These are phyloP conservation scores for Mythimna ferrago DNA, from an alignment of 2,888 invertebrate species.

Conservation along the genomic window DNA sequence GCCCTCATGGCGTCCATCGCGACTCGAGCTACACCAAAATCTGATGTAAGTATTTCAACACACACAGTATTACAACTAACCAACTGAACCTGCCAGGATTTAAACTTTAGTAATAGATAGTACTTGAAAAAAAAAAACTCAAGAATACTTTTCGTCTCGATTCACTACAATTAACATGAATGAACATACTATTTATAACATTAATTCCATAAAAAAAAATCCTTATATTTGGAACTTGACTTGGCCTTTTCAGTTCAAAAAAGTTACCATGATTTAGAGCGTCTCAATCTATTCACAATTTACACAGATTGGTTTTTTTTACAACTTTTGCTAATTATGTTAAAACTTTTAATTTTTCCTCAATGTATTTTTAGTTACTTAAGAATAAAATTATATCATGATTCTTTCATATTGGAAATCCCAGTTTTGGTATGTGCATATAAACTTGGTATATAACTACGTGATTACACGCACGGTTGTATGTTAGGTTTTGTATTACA, in stretches of 20 bases:
- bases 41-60: constrained; percentile 71
- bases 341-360: constrained; percentile 5
- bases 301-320: neutral
- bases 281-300: neutral
- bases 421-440: neutral
- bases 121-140: no score
- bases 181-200: no score
- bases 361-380: constrained; percentile 4
- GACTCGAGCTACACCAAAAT: constrained; percentile 75
- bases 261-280: neutral
- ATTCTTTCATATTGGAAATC: constrained; percentile 14
- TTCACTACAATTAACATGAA: no score
- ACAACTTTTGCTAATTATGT: neutral
- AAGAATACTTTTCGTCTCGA: no score
- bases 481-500: constrained; percentile 23
- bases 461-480: neutral
- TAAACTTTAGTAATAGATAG: no score
- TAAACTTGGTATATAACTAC: constrained; percentile 16
- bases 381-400: neutral
- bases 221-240: no score
- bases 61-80: neutral
- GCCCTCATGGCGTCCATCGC: constrained; percentile 77
- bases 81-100: neutral
- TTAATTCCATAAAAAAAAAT: no score
- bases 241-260: no score